phyloP scores from a whole-genome alignment of 1,140 invertebrate species.

The Bombyx mandarina region DNA sequence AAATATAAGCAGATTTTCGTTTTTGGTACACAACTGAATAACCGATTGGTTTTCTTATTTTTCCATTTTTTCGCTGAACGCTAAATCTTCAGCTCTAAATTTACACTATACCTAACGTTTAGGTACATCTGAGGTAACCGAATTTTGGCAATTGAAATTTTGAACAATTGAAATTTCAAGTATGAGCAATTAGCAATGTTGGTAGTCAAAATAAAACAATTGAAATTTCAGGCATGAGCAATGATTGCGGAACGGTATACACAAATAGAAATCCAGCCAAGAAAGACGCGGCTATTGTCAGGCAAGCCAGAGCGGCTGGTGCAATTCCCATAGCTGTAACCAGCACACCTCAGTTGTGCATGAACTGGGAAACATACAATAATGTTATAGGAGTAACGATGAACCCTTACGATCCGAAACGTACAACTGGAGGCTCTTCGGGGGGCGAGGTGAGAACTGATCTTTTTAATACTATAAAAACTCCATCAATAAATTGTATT shows the following conservation, averaged over 20 bases:
- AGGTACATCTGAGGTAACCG: no score
- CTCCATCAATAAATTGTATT: no score
- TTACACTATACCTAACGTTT: no score
- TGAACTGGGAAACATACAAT: conserved; percentile 93
- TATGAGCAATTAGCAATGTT: conserved; percentile 70
- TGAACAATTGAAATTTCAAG: conserved; percentile 37
- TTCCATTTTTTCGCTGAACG: no score
- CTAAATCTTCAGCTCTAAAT: no score
- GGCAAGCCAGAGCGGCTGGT: conserved; percentile 80
- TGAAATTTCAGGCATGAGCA: conserved; percentile 66
- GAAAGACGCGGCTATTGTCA: conserved; percentile 81
- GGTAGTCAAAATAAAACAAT: not conserved
- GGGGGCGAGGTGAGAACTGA: conserved; percentile 76
- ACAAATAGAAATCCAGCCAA: conserved; percentile 72
- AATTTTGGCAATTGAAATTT: no score
- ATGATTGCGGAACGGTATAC: conserved; percentile 70
- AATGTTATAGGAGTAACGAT: conserved; percentile 87
- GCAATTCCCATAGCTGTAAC: conserved; percentile 90
- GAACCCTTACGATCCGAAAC: conserved; percentile 89
- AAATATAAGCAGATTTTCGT: no score
- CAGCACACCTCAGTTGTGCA: conserved; percentile 92
- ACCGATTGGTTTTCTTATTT: no score
- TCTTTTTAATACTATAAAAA: no score
- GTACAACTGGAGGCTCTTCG: conserved; percentile 83
- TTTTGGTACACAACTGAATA: no score